phyloP scores from a whole-genome alignment of 1,140 invertebrate species.

The Globodera ellingtonae region DNA sequence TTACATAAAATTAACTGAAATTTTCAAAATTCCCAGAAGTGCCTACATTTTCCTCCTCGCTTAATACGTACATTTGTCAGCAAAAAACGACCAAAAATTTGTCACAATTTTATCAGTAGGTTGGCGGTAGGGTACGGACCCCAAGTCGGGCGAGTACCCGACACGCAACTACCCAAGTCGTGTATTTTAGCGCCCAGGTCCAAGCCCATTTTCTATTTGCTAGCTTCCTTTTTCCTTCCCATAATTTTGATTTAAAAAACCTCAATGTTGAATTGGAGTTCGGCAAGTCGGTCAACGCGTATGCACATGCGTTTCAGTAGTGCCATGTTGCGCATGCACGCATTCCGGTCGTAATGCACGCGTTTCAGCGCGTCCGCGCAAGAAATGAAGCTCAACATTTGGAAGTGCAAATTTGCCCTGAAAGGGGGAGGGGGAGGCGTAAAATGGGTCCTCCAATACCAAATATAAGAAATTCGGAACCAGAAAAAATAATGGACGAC shows the following conservation, averaged over 20 bases:
- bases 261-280: conserved; percentile 49
- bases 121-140: too few relatives aligned
- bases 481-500: conserved; percentile 6
- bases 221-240: too few relatives aligned
- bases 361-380: conserved; percentile 23
- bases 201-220: too few relatives aligned
- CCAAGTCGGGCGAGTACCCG: too few relatives aligned
- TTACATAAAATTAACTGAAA: not conserved
- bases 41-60: too few relatives aligned
- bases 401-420: conserved; percentile 42
- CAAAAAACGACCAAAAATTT: too few relatives aligned
- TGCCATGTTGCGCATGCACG: conserved; percentile 39
- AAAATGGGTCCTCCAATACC: not conserved
- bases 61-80: too few relatives aligned
- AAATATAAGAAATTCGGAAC: conserved; percentile 26
- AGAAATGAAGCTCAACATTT: conserved; percentile 36
- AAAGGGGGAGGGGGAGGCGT: conserved; percentile 10
- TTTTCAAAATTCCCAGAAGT: not conserved
- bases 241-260: conserved; percentile 10
- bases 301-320: conserved; percentile 39
- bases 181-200: too few relatives aligned
- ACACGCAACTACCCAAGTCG: too few relatives aligned
- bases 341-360: conserved; percentile 27
- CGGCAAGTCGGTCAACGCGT: conserved; percentile 33
- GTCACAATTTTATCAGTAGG: too few relatives aligned